A percentile compares a stretch with the other conserved stretches of the same genome.
Conservation (phyloP, 2,113 vertebrate species). For the Spheniscus mendiculus region DNA sequence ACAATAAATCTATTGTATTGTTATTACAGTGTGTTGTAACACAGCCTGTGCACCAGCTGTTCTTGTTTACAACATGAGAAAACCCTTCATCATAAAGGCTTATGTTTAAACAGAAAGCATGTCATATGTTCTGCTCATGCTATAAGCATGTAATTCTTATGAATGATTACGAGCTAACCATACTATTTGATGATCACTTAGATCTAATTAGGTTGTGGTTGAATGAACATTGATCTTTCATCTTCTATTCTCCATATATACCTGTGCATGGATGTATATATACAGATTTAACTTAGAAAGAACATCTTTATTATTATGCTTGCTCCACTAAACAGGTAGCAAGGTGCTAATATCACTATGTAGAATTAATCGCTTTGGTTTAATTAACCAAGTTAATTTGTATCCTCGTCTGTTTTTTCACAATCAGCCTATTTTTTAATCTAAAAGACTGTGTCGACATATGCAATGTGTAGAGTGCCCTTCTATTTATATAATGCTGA, state of each 20-base stretch:
- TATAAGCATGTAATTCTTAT: not conserved
- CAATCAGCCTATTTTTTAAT: constrained; percentile 25
- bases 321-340: not conserved
- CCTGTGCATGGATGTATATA: not conserved
- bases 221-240: not conserved
- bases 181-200: not conserved
- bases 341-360: not conserved
- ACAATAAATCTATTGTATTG: constrained; percentile 72
- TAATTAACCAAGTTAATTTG: not conserved
- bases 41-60: constrained; percentile 53
- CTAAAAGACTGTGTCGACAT: not conserved
- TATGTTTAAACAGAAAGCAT: not conserved
- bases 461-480: constrained; percentile 15
- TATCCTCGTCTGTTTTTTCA: constrained; percentile 10
- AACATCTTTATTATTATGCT: not conserved
- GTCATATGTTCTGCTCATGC: not conserved
- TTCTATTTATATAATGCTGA: constrained; percentile 42
- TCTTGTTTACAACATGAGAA: constrained; percentile 56
- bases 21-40: constrained; percentile 21
- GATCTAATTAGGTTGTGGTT: not conserved
- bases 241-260: not conserved
- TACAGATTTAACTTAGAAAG: not conserved
- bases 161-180: not conserved
- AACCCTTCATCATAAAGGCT: not conserved
- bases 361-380: constrained; percentile 3